Conservation (phyloP, 2,797 vertebrate genomes). For the Pyrocephalus nanus region DNA sequence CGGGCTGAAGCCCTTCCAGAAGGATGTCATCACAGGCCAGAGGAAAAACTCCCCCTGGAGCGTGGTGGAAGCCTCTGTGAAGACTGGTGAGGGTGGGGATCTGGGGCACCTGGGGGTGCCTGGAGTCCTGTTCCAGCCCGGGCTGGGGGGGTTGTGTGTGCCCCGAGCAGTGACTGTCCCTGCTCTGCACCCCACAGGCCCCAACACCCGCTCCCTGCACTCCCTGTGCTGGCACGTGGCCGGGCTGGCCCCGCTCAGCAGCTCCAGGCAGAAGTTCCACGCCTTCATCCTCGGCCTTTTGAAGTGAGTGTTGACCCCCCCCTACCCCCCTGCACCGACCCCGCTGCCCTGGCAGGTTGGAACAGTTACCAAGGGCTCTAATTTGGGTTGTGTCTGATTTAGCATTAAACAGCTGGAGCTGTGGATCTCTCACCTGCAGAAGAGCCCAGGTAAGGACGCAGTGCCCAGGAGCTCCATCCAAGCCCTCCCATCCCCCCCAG, state of each 20-base stretch:
- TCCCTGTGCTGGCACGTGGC: slow-evolving; percentile 84
- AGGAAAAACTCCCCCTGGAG: slow-evolving; percentile 91
- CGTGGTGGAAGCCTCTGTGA: slow-evolving; percentile 89
- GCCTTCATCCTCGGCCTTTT: slow-evolving; percentile 92
- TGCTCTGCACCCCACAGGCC: slow-evolving; percentile 64
- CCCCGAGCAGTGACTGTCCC: not conserved
- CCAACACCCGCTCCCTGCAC: slow-evolving; percentile 78
- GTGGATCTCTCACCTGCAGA: slow-evolving; percentile 92
- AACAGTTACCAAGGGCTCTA: not conserved
- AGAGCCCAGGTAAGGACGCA: slow-evolving; percentile 80
- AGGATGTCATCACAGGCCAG: slow-evolving; percentile 92
- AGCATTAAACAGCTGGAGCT: slow-evolving; percentile 90
- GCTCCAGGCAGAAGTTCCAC: slow-evolving; percentile 89
- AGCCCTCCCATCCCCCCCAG: not conserved
- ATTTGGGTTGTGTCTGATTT: not conserved
- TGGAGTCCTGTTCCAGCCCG: accelerated
- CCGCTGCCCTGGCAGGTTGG: accelerated
- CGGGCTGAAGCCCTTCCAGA: slow-evolving; percentile 92
- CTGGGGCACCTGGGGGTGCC: too few relatives aligned
- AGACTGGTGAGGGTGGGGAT: slow-evolving; percentile 77
- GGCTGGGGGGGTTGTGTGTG: not conserved
- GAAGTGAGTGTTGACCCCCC: slow-evolving; percentile 83
- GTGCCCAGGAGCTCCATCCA: not conserved
- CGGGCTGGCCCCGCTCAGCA: slow-evolving; percentile 84
- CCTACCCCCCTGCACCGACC: not conserved